phyloP scores from a whole-genome alignment of 1,140 invertebrate species.

The Periplaneta americana region DNA sequence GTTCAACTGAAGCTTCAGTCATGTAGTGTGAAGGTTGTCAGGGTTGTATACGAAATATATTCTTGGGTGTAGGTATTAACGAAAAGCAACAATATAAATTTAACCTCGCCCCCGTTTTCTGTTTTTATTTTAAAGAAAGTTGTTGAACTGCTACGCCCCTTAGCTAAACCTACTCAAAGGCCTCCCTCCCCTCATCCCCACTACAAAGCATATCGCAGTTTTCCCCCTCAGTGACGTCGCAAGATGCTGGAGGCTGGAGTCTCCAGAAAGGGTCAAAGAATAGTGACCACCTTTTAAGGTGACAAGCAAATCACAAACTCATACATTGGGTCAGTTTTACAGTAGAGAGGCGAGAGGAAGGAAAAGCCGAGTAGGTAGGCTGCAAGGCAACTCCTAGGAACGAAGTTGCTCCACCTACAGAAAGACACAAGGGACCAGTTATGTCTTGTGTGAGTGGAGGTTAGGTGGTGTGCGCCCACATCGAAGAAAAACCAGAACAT shows the following conservation, averaged over 20 bases:
- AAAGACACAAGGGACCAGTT: background rate
- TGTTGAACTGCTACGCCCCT: conserved; percentile 10
- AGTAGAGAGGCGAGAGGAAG: background rate
- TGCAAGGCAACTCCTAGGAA: background rate
- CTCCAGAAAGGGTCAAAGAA: conserved; percentile 9
- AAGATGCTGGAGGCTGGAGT: conserved; percentile 1
- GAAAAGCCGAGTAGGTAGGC: background rate
- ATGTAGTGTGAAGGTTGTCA: too few relatives aligned
- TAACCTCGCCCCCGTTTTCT: background rate
- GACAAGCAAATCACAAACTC: background rate
- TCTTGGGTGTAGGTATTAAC: background rate
- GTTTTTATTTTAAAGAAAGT: conserved; percentile 4
- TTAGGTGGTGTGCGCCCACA: background rate
- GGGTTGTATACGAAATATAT: background rate
- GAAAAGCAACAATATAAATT: background rate
- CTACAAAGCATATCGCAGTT: background rate
- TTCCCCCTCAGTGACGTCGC: conserved; percentile 8
- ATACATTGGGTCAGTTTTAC: background rate
- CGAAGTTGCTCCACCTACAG: background rate
- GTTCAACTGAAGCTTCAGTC: too few relatives aligned
- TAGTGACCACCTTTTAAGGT: conserved; percentile 20
- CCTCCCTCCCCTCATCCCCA: conserved; percentile 1
- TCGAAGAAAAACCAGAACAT: background rate
- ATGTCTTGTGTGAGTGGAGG: background rate
- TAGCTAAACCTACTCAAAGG: conserved; percentile 3